Percentiles rank a stretch among this genome's conserved stretches.
Evolutionary conservation across 2,113 vertebrate genomes (phyloP).

Genomic region (Chlorocebus sabaeus): DNA sequence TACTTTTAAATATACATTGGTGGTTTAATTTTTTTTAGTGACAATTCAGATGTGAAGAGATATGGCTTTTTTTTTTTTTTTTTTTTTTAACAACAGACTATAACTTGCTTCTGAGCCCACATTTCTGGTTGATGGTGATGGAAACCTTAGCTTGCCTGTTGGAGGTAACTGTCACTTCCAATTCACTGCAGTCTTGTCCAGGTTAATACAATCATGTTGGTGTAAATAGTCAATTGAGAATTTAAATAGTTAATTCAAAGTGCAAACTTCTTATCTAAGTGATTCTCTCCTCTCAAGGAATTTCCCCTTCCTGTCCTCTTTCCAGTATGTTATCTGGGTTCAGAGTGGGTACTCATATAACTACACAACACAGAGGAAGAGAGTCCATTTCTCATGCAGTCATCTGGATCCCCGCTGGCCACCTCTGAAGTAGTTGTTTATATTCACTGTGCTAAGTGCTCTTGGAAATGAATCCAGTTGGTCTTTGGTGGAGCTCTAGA

Average conservation of each 20-base stretch:
- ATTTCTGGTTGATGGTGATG: neutral
- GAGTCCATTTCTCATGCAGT: accelerated
- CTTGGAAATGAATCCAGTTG: neutral
- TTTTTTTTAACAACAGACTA: neutral
- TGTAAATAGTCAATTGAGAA: neutral
- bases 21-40: neutral
- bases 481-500: neutral
- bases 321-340: neutral
- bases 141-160: neutral
- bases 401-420: neutral
- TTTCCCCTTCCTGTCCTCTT: neutral
- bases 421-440: neutral
- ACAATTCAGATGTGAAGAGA: neutral
- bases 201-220: neutral
- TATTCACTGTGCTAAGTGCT: neutral
- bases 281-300: neutral
- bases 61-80: neutral
- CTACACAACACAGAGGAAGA: neutral
- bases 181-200: neutral
- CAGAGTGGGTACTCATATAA: neutral
- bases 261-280: neutral
- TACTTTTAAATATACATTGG: neutral
- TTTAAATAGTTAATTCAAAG: neutral
- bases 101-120: neutral
- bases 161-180: neutral